phyloP scores from a whole-genome alignment of 2,797 vertebrate species.

The Cyprinella venusta region DNA sequence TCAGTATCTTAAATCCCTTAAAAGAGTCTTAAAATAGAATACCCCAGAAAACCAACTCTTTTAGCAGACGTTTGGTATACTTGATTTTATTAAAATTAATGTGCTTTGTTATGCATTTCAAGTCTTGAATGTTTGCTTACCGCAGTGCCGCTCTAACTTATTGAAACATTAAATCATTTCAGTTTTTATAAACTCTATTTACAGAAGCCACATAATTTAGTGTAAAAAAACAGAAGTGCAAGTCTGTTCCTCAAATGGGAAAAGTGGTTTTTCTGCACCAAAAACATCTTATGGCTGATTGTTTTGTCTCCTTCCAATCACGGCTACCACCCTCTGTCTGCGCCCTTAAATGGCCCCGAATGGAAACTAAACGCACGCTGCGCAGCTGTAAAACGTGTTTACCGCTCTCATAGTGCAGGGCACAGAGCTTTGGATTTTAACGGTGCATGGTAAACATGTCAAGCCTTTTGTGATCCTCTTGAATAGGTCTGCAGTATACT shows the following conservation, averaged over 20 bases:
- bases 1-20: not conserved
- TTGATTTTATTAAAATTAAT: not conserved
- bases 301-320: conserved; percentile 67
- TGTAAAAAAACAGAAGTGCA: conserved; percentile 11
- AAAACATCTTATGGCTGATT: conserved; percentile 43
- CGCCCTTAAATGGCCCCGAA: conserved; percentile 67
- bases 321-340: conserved; percentile 73
- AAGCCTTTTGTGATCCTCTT: conserved; percentile 37
- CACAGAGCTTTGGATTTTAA: conserved; percentile 50
- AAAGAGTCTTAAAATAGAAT: conserved; percentile 15
- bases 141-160: conserved; percentile 1
- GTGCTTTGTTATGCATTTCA: conserved; percentile 12
- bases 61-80: not conserved
- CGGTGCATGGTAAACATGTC: conserved; percentile 41
- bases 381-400: conserved; percentile 75
- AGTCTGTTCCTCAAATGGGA: conserved; percentile 20
- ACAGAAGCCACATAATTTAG: conserved; percentile 35
- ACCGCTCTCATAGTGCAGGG: conserved; percentile 58
- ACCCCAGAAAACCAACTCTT: not conserved
- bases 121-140: not conserved
- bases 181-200: conserved; percentile 30
- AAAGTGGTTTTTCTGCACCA: conserved; percentile 22
- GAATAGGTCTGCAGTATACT: conserved; percentile 26
- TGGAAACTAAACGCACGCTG: conserved; percentile 71
- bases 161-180: conserved; percentile 34